Conservation (phyloP, 2,113 vertebrate genomes). For the Nothobranchius kuhntae region DNA sequence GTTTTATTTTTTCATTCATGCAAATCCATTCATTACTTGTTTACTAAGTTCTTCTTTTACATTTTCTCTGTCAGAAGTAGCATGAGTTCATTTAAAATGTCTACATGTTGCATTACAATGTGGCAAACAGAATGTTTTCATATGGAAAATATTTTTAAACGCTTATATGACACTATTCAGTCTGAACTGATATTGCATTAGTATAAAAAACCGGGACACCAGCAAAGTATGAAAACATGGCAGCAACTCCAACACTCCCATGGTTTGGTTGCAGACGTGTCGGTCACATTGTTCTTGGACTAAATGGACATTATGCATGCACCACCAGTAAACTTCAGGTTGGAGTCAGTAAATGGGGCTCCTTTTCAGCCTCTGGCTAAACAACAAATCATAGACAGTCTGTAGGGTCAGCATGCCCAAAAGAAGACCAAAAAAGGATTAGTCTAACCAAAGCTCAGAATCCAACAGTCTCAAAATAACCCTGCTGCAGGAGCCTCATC, state of each 20-base stretch:
- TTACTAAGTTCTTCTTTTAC: slow-evolving; percentile 46
- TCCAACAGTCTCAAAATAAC: not conserved
- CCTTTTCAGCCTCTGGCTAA: not conserved
- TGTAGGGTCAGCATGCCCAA: not conserved
- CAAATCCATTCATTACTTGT: slow-evolving; percentile 69
- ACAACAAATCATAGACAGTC: not conserved
- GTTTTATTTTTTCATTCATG: slow-evolving; percentile 76
- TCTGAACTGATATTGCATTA: slow-evolving; percentile 60
- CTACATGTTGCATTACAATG: slow-evolving; percentile 54
- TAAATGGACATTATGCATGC: slow-evolving; percentile 11
- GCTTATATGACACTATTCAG: slow-evolving; percentile 55
- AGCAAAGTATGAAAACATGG: slow-evolving; percentile 21
- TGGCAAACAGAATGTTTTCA: slow-evolving; percentile 49
- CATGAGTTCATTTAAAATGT: slow-evolving; percentile 38
- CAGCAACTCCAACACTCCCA: slow-evolving; percentile 10
- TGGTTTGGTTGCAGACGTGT: not conserved
- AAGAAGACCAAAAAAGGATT: not conserved
- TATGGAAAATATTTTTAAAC: slow-evolving; percentile 32
- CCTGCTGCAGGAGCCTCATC: not conserved
- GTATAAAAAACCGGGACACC: slow-evolving; percentile 12
- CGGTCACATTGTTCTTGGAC: slow-evolving; percentile 7
- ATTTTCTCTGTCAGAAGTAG: slow-evolving; percentile 48
- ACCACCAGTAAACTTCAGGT: slow-evolving; percentile 31
- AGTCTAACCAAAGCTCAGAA: not conserved
- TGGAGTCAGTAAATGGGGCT: slow-evolving; percentile 22